Base-by-base conservation (phyloP, 2,113 vertebrate species). In the Procapra przewalskii region DNA sequence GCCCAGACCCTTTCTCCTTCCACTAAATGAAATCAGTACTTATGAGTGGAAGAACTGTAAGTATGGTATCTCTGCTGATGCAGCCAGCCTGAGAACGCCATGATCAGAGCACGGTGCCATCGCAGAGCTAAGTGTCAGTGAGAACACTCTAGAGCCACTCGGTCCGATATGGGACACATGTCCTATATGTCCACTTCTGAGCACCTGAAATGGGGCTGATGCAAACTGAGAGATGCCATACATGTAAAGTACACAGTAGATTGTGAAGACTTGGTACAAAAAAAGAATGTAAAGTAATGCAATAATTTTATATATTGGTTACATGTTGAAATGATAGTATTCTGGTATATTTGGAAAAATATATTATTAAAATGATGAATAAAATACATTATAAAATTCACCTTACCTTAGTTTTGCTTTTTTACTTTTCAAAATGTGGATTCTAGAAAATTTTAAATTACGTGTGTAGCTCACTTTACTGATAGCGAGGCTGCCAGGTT, bases 341-440 rank as follows among this genome's bases (percentile, higher is more conserved):
- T 71, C 40, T 52, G 77, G 33, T 57, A 88, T 75, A 75, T 77
- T 85, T 45, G 54, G 43, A 79, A 59, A 95, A 80, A 52, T 91
- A 80, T 77, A 33, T 84, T 52, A 75, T 60, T 64, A 80, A 54
- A 89, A 48, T 88, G 16, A 86, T 50, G 59, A 36, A 81, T 80
- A 80, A 43, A n/a, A 77, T 50, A 55, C 25, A 55, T 40, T 85
- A 36, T 89, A 62, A 94, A 86, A 92, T 82, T 82, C 40, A 64
- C 59, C 71, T 64, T 71, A 79, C 54, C 5, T 23, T 40, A 40
- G 67, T 29, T 91, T 23, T 40, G 36, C 1, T 25, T 67, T 87
- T 77, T 45, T n/a, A 86, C n/a, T 50, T 80, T 79, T 86, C 7
- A 83, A 85, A 97, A 93, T 88, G 50, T 79, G 81, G 45, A 57